Evolutionary conservation across 2,113 vertebrate genomes (phyloP).

Genomic region (Genyomyrus donnyi): DNA sequence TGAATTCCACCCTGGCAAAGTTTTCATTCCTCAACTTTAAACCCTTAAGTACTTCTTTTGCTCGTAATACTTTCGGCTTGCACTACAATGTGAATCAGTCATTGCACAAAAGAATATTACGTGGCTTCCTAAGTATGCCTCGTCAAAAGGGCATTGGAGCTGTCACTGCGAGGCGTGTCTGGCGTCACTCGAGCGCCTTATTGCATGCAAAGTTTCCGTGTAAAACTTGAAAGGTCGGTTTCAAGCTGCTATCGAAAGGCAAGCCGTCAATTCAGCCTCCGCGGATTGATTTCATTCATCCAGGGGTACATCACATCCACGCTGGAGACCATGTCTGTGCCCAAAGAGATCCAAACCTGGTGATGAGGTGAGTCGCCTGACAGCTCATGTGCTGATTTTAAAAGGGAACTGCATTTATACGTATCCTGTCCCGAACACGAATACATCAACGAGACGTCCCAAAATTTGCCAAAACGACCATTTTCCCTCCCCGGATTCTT

Average conservation of each 20-base stretch:
- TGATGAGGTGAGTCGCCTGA: constrained; percentile 4
- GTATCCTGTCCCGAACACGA: neutral
- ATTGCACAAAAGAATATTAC: neutral
- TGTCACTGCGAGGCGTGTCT: neutral
- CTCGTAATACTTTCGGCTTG: constrained; percentile 2
- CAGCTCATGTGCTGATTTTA: neutral
- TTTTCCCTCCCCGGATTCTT: neutral
- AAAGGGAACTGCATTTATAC: neutral
- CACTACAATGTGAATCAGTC: constrained; percentile 38
- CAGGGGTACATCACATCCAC: neutral
- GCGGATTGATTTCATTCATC: neutral
- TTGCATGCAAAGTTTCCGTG: constrained; percentile 16
- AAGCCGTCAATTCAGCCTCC: neutral
- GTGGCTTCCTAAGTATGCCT: neutral
- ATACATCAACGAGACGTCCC: neutral
- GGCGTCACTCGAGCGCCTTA: neutral
- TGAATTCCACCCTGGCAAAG: neutral
- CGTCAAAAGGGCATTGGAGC: neutral
- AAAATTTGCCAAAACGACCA: neutral
- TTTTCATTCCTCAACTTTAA: neutral
- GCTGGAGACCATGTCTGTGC: neutral
- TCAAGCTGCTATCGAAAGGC: neutral
- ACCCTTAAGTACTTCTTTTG: neutral
- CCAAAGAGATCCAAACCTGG: too few species aligned
- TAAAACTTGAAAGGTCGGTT: constrained; percentile 61